Percentiles rank a stretch among this genome's conserved stretches.
These are phyloP conservation scores for Sphaerophoria taeniata DNA, from an alignment of 2,888 invertebrate genomes.

Conservation along the genomic window DNA sequence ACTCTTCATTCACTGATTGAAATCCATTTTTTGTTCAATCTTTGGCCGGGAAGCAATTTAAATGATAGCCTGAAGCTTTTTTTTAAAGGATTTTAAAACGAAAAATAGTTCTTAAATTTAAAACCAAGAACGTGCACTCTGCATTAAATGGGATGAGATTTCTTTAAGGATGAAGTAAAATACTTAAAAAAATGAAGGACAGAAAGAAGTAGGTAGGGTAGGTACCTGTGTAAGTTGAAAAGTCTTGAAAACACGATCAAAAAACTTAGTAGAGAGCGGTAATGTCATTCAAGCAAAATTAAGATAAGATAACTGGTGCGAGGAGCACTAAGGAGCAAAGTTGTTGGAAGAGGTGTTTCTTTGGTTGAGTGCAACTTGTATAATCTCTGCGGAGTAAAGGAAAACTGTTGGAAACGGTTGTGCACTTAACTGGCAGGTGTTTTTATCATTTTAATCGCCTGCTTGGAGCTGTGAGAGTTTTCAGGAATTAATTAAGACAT, in stretches of 20 bases:
- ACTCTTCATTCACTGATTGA: conserved; percentile 57
- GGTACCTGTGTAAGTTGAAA: neutral
- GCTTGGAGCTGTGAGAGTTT: too few relatives aligned
- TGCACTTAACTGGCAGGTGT: conserved; percentile 41
- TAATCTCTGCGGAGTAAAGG: neutral
- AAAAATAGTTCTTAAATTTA: conserved; percentile 17
- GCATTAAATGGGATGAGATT: conserved; percentile 18
- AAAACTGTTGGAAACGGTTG: conserved; percentile 1
- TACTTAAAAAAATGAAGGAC: conserved; percentile 9
- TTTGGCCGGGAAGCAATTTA: conserved; percentile 31
- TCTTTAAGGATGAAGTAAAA: neutral
- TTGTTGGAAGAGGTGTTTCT: conserved; percentile 15
- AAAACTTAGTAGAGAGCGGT: conserved; percentile 41
- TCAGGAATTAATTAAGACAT: too few relatives aligned
- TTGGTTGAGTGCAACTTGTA: conserved; percentile 10
- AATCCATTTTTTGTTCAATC: conserved; percentile 40
- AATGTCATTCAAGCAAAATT: conserved; percentile 32
- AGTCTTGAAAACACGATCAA: conserved; percentile 13
- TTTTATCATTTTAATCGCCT: neutral
- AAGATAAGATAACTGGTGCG: conserved; percentile 41
- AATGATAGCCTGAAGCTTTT: conserved; percentile 30
- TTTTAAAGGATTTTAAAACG: neutral
- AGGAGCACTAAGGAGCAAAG: neutral
- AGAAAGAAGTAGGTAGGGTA: neutral
- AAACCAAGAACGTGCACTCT: conserved; percentile 1